Base-by-base conservation (phyloP, 2,888 invertebrate genomes). In the Cyaniris semiargus region DNA sequence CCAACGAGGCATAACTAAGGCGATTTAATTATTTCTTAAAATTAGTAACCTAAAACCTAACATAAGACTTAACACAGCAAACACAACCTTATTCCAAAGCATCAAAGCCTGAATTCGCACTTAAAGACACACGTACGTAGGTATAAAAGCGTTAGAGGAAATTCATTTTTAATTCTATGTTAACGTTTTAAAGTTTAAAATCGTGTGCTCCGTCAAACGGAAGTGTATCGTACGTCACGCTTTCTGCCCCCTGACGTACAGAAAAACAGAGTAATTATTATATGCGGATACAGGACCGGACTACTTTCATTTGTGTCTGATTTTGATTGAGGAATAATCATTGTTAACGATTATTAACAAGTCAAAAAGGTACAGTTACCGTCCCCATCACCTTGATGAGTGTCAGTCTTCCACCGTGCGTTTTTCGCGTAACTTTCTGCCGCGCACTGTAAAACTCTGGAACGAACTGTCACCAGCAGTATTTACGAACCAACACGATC, bases 241-340 rank as follows among this genome's bases (percentile, higher is more conserved):
- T 90, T 90, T 90, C 90, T 90, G 89, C 88, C 77, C 82, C 79
- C 85, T 84, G 83, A 83, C 84, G 85, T 85, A 87, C 84, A 84
- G 84, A 84, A 86, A 84, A 85, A 85, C 83, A 79, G 81, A 81
- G 82, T 84, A 86, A 86, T 86, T 85, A 86, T 84, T 84, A 84
- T 84, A 84, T 85, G 84, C 86, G 84, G 84, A 85, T 81, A 78
- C 84, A 84, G 84, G 84, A 85, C 81, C 81, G 86, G 79, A 81
- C 86, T 85, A 84, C 86, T 86, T 86, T 86, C 86, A 82, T 86
- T 85, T 82, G 82, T 83, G 81, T 80, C 82, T 81, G 81, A 79
- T 83, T 82, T 82, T 80, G 80, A 82, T 81, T 80, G 78, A 72
- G 72, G 76, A 58, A 58, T 76, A 70, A 66, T 66, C 48, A 10